A percentile compares a stretch with the other conserved stretches of the same genome.
These are phyloP conservation scores for Lasioglossum leucozonium DNA, from an alignment of 2,888 invertebrate species.

Conservation along the genomic window DNA sequence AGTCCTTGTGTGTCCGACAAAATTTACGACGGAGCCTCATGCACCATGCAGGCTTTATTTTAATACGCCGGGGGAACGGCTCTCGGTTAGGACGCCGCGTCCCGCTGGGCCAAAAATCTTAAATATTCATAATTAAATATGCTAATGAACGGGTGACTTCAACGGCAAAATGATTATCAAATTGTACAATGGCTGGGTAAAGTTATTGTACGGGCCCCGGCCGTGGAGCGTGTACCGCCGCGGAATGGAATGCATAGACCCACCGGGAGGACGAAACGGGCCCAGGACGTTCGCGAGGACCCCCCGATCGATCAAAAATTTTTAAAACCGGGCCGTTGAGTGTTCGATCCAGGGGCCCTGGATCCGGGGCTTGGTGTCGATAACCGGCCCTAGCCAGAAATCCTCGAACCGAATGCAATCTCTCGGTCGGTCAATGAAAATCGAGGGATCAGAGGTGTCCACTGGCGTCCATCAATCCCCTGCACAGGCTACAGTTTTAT, in stretches of 20 bases:
- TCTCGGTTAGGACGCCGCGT: constrained; percentile 69
- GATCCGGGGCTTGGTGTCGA: constrained; percentile 29
- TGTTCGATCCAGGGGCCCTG: constrained; percentile 17
- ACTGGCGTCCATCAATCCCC: not conserved
- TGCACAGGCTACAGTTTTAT: not conserved
- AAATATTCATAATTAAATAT: constrained; percentile 84
- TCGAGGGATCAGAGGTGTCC: constrained; percentile 24
- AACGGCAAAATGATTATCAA: constrained; percentile 83
- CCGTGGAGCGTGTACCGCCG: constrained; percentile 9
- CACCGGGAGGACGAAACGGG: constrained; percentile 36
- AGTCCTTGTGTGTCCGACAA: constrained; percentile 78
- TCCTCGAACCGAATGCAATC: not conserved
- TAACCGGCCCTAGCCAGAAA: constrained; percentile 32
- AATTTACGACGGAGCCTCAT: constrained; percentile 80
- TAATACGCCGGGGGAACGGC: constrained; percentile 75
- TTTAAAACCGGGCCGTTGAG: constrained; percentile 49
- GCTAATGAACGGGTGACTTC: constrained; percentile 82
- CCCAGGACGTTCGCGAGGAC: constrained; percentile 16
- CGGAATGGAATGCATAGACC: constrained; percentile 59
- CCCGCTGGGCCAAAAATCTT: constrained; percentile 83
- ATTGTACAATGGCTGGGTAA: constrained; percentile 79
- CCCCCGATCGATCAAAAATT: constrained; percentile 56
- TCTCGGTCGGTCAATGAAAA: constrained; percentile 1
- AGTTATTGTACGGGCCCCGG: constrained; percentile 67
- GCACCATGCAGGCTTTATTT: constrained; percentile 81